Evolutionary conservation across 2,797 vertebrate genomes (phyloP), one percentile per base, ranked within the genome.

Genomic region (Molossus alvarezi): DNA sequence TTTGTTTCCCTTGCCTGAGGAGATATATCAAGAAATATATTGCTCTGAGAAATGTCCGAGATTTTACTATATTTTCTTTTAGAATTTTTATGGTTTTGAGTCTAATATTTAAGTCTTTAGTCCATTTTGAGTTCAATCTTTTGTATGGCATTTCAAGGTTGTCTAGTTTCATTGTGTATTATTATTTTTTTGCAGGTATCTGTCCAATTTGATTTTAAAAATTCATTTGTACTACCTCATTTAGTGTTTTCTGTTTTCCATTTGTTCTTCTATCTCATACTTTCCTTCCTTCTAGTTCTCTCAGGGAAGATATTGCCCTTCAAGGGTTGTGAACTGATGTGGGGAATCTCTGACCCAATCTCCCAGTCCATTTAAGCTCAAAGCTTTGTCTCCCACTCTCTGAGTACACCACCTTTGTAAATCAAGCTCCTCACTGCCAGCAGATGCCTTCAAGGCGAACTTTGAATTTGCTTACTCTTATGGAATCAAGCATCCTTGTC

Each of bases 401-500:
- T 51, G 13, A 94, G 25, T 41, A 27, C 2, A 53, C 7, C 87
- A 51, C 58, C 75, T 90, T 77, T 77, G 18, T 79, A 87, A 85
- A 87, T 37, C 17, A 67, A 83, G 62, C 41, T 86, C 9, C 75
- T 92, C 88, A 91, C 64, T 58, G 58, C 51, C 69, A 90, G 80
- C 57, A 90, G 71, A 83, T 57, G 45, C 64, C 93, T 81, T 91
- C 67, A 41, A 82, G 91, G 58, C 80, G 48, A 91, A 93, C 18
- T 27, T 37, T n/a, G 51, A 97, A 71, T 90, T 91, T 94, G 85
- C 84, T 92, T 90, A 82, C 64, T 86, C 41, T 90, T 89, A 41
- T 58, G 64, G 75, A 95, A 96, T 90, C 75, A 77, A 96, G 76
- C 51, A 83, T 73, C 85, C 57, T 91, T 95, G 80, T 86, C 88